A percentile compares a stretch with the other conserved stretches of the same genome.
These are phyloP conservation scores for Zaprionus africanus DNA, from an alignment of 1,140 invertebrate species.

Conservation along the genomic window DNA sequence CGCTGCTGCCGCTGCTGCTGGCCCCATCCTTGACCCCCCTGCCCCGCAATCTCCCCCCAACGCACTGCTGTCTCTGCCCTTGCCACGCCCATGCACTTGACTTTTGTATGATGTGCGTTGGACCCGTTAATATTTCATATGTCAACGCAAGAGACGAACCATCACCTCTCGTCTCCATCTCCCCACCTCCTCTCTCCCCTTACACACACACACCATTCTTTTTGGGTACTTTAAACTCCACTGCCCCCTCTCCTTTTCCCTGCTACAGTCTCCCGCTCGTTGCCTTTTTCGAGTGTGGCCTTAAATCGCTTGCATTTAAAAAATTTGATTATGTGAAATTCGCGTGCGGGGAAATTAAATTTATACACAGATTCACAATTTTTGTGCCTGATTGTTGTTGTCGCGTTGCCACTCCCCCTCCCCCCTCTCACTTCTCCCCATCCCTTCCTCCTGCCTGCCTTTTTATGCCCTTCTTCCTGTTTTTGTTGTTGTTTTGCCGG, in stretches of 20 bases:
- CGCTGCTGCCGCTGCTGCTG: background rate
- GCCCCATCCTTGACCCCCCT: background rate
- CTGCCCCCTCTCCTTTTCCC: background rate
- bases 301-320: slow-evolving; percentile 77
- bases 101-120: slow-evolving; percentile 46
- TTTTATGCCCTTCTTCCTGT: slow-evolving; percentile 10
- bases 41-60: background rate
- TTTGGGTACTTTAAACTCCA: slow-evolving; percentile 12
- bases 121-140: slow-evolving; percentile 80
- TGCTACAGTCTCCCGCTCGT: background rate
- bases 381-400: slow-evolving; percentile 38
- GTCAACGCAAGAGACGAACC: slow-evolving; percentile 62
- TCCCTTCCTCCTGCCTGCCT: background rate
- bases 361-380: slow-evolving; percentile 76
- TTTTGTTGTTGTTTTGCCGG: slow-evolving; percentile 3
- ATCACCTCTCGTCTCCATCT: slow-evolving; percentile 14
- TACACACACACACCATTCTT: background rate
- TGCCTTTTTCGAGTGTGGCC: slow-evolving; percentile 34
- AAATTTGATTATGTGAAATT: slow-evolving; percentile 81
- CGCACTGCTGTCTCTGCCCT: background rate
- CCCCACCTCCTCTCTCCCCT: background rate
- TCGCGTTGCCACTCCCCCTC: background rate
- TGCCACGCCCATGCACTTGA: slow-evolving; percentile 46
- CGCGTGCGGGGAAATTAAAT: slow-evolving; percentile 71
- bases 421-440: too few relatives aligned